Evolutionary conservation across 2,797 vertebrate genomes (phyloP).

Genomic region (Enteromius anoplus): DNA sequence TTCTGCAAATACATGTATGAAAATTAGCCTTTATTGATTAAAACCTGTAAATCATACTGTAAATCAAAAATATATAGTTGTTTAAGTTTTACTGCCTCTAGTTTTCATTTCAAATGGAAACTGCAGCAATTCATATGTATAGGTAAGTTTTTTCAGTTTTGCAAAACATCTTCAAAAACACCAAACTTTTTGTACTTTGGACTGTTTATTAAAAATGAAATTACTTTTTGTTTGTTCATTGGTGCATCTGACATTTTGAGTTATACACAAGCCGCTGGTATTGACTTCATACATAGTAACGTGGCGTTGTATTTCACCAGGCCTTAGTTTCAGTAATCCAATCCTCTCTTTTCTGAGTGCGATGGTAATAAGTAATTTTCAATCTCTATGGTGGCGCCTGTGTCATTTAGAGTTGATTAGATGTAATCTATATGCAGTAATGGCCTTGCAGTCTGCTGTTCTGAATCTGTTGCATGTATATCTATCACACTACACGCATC

Average conservation of each 20-base stretch:
- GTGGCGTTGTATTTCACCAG: not conserved
- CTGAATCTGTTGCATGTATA: slow-evolving; percentile 32
- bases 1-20: no score
- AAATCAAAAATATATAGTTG: no score
- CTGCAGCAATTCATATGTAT: no score
- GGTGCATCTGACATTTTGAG: slow-evolving; percentile 23
- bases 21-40: no score
- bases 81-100: no score
- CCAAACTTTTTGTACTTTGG: not conserved
- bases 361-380: slow-evolving; percentile 24
- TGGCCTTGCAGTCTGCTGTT: slow-evolving; percentile 27
- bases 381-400: not conserved
- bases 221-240: slow-evolving; percentile 28
- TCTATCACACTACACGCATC: not conserved
- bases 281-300: slow-evolving; percentile 35
- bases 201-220: slow-evolving; percentile 4
- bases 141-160: no score
- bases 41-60: no score
- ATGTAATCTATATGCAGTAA: slow-evolving; percentile 42
- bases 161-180: no score
- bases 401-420: slow-evolving; percentile 28
- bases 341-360: slow-evolving; percentile 12
- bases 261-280: not conserved
- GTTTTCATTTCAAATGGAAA: no score
- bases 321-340: slow-evolving; percentile 23